Conservation (phyloP, 2,888 invertebrate species). For the Marronus borbonicus region DNA sequence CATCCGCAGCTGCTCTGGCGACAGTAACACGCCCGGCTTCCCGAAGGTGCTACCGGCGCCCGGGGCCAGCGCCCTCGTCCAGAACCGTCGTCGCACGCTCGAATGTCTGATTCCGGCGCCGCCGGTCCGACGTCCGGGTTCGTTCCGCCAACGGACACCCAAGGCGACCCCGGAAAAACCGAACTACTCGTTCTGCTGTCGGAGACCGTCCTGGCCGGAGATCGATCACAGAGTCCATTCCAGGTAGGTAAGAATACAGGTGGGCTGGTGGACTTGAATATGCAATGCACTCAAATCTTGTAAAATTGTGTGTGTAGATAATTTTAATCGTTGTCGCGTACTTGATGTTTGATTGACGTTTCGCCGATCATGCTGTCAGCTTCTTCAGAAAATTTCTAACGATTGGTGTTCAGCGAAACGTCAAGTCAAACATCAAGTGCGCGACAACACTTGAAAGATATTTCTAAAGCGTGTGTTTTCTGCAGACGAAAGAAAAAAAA, state of each 20-base stretch:
- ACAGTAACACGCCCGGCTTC: slow-evolving; percentile 74
- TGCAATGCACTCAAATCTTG: too few relatives aligned
- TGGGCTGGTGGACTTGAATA: too few relatives aligned
- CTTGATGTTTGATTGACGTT: too few relatives aligned
- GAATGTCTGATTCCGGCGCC: slow-evolving; percentile 71
- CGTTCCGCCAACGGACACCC: slow-evolving; percentile 72
- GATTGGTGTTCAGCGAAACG: too few relatives aligned
- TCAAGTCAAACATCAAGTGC: too few relatives aligned
- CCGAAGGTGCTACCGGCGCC: slow-evolving; percentile 81
- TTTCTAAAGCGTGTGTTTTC: too few relatives aligned
- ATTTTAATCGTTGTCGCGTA: too few relatives aligned
- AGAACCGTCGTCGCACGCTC: slow-evolving; percentile 75
- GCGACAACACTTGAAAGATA: too few relatives aligned
- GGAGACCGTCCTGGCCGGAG: slow-evolving; percentile 88
- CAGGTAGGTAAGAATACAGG: slow-evolving; percentile 75
- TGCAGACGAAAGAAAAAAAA: too few relatives aligned
- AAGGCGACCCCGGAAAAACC: slow-evolving; percentile 70
- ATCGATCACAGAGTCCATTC: slow-evolving; percentile 88
- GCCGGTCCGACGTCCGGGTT: slow-evolving; percentile 70
- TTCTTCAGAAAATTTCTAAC: too few relatives aligned
- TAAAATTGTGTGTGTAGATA: too few relatives aligned
- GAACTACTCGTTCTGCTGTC: slow-evolving; percentile 83
- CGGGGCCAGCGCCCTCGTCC: slow-evolving; percentile 74
- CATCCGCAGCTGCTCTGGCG: slow-evolving; percentile 68
- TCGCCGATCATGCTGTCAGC: too few relatives aligned